A percentile compares a stretch with the other conserved stretches of the same genome.
These are phyloP conservation scores for Capitella teleta DNA, from an alignment of 1,140 invertebrate species.

Conservation along the genomic window DNA sequence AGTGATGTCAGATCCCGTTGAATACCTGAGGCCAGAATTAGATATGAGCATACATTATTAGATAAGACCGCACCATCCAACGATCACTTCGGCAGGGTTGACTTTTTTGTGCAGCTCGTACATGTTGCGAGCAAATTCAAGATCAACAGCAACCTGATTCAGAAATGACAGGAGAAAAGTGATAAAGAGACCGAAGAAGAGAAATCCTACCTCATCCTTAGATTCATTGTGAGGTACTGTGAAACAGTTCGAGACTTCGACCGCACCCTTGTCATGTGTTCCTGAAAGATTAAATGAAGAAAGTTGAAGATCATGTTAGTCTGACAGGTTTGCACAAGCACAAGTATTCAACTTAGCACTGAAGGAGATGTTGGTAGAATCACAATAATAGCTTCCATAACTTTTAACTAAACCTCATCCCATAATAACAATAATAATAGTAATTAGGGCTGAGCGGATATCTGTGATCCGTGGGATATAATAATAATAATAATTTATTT, in stretches of 20 bases:
- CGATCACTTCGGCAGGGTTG: conserved; percentile 76
- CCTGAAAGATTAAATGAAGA: conserved; percentile 49
- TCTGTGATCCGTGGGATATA: too few relatives aligned
- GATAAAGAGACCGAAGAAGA: not conserved
- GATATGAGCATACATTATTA: not conserved
- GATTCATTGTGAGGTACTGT: conserved; percentile 95
- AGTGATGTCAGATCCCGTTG: conserved; percentile 88
- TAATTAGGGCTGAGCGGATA: too few relatives aligned
- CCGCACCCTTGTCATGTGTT: conserved; percentile 72
- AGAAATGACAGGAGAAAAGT: not conserved
- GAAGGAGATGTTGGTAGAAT: conserved; percentile 1
- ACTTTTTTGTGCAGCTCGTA: conserved; percentile 87
- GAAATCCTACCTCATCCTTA: conserved; percentile 59
- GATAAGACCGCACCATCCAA: conserved; percentile 72
- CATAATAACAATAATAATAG: too few relatives aligned
- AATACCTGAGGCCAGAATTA: conserved; percentile 41
- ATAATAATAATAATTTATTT: too few relatives aligned
- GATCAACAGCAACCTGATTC: conserved; percentile 78
- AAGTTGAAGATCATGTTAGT: conserved; percentile 1
- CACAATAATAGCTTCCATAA: not conserved
- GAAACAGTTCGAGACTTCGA: conserved; percentile 95
- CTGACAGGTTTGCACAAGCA: not conserved
- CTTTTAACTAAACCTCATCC: too few relatives aligned
- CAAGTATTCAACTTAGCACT: not conserved
- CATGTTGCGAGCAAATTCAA: conserved; percentile 89